These are phyloP conservation scores for Somateria mollissima DNA, from an alignment of 2,797 vertebrate genomes.

Conservation along the genomic window DNA sequence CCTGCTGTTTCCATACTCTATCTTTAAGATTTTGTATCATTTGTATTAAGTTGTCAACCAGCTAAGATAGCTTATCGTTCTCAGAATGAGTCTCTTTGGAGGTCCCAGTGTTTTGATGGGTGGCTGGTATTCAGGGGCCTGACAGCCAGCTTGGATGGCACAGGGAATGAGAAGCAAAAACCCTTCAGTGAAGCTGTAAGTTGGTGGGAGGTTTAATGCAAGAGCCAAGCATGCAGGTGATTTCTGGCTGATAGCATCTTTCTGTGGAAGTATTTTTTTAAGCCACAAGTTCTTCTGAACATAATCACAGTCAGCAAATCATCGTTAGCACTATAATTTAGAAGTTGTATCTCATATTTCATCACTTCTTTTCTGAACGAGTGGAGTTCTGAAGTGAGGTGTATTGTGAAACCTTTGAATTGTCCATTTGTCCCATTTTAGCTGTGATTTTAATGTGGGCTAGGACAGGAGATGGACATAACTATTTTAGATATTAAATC, in stretches of 20 bases:
- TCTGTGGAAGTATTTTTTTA: not conserved
- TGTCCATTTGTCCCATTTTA: not conserved
- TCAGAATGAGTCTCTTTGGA: not conserved
- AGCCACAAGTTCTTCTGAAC: not conserved
- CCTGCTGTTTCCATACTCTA: not conserved
- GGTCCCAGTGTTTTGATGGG: not conserved
- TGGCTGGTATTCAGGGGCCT: not conserved
- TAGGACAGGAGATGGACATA: not conserved
- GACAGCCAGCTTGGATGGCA: not conserved
- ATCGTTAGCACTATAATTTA: not conserved
- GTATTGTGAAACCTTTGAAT: not conserved
- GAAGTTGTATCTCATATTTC: not conserved
- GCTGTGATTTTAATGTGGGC: not conserved
- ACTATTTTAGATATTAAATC: not conserved
- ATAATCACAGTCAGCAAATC: not conserved
- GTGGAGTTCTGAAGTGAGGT: not conserved
- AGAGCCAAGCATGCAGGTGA: not conserved
- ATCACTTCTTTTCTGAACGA: not conserved
- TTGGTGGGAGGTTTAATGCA: not conserved
- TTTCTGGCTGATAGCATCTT: not conserved
- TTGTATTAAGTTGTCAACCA: slow-evolving; percentile 12
- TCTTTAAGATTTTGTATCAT: not conserved
- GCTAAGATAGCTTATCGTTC: slow-evolving; percentile 27
- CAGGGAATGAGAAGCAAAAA: slow-evolving; percentile 5
- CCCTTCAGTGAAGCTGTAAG: not conserved